Base-by-base conservation (phyloP, 2,113 vertebrate species). In the Hippocampus comes region DNA sequence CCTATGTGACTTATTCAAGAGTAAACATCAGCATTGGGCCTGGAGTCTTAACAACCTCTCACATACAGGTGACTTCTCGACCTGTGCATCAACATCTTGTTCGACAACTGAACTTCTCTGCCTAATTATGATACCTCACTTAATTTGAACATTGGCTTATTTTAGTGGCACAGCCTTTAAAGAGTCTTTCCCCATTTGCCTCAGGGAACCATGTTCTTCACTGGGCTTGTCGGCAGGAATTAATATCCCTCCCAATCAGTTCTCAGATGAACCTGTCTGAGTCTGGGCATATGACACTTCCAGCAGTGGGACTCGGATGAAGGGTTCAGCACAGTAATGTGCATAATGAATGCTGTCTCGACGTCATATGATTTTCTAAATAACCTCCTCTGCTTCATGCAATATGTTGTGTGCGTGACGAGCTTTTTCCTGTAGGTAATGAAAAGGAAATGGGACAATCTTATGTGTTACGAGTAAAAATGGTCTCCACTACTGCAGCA, bases 211-310 rank as follows among this genome's bases (percentile, higher is more conserved):
- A 76, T 78, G 76, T 69, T 77, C 79, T 78, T 80, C 84, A 30
- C 70, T 67, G 77, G 23, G 42, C 73, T 78, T 83, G 86, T 89
- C 85, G 27, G 1, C 51, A 75, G 59, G 79, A 88, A 90, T 89
- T 86, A 86, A 75, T 81, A 74, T 83, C 74, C 67, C 70, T 71
- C 83, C 84, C 88, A 63, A 82, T 85, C 82, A 82, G 75, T 67
- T 30, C 27, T 73, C 11, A 42, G 70, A 73, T 63, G 71, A 68
- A 74, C 78, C 67, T 71, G 72, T 75, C 75, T 30, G 12, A 76
- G 84, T 68, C 60, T 38, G 27, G 57, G 74, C 71, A 81, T 76
- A 73, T 72, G 80, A 79, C 67, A 59, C 71, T 49, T 67, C 71
- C 68, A 82, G 80, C 87, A 30, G 48, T 72, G 84, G 85, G 81